Base-by-base conservation (phyloP, 2,888 invertebrate genomes). In the Cheilosia soror region DNA sequence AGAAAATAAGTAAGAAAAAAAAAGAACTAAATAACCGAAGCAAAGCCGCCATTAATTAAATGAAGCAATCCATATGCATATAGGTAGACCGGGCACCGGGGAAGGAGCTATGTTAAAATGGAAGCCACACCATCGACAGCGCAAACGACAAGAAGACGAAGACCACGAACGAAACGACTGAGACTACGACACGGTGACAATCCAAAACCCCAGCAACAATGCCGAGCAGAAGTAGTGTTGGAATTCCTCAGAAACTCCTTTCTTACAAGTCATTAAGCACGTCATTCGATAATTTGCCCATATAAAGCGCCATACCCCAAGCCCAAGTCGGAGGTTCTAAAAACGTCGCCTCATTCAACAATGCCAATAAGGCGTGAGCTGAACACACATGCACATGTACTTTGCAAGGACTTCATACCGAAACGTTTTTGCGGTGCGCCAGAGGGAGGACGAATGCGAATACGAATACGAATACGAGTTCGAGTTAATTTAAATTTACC, bases 231-330 rank as follows among this genome's bases (percentile, higher is more conserved):
- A 76, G 65, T 62, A 71, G 80, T 57, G 71, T 51, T 81, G 76
- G 58, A 81, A 85, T 85, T 80, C 81, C 51, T 85, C 72, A 76
- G 81, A 72, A 85, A 77, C 82, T 86, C 69, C 68, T 78, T 86
- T 78, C 72, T 86, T 86, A 82, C 86, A 78, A 86, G 86, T 86
- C 86, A 86, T 86, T 82, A 86, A 82, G 86, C 86, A 86, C 86
- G 86, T 86, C 86, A 82, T 86, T 86, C 86, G 86, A 86, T 86
- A 86, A 86, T 86, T 86, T 86, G 78, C 86, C 85, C 86, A 86
- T 86, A 86, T 81, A 82, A 86, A 81, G 86, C 81, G 82, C 77
- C 86, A 82, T 77, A 69, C 33, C 58, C 57, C 49, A 9, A 37
- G 6, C n/a, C 15, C 49, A 60, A 53, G 40, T 63, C 60, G 55